Base-by-base conservation (phyloP, 2,113 vertebrate species). In the Chunga burmeisteri region DNA sequence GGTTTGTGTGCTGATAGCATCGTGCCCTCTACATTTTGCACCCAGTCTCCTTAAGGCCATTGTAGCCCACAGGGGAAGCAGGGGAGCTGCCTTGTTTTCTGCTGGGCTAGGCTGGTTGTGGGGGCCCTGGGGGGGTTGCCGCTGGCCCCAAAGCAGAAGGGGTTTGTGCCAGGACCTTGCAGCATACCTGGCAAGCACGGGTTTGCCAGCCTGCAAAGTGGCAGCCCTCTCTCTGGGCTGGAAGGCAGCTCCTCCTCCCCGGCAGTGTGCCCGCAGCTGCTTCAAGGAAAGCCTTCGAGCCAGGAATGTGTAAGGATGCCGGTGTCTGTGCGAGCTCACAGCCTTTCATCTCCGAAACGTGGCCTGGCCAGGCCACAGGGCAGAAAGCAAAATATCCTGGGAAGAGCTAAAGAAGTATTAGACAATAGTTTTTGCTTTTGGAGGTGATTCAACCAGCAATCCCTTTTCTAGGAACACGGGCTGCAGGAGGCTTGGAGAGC, bases 261-360 rank as follows among this genome's bases (percentile, higher is more conserved):
- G 20, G 86, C 93, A 71, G 46, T 13, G 49, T 13, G 78, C 95
- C 94, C 20, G 5, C 87, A 94, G 67, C 88, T 95, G 89, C 77
- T 96, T 93, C 19, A 73, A 95, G 92, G 94, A 97, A 97, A 96
- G 84, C 88, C 90, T 79, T 68, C 0, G 23, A 95, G 95, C 80
- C 88, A 97, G 92, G 96, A 97, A 94, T 94, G 90, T 5, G 10
- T 96, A 67, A 91, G 73, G 83, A 77, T 86, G 88, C 88, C 73
- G 46, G 93, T 73, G 75, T 94, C 91, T 95, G 75, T 50, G 62
- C 22, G 6, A 4, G 17, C 93, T 97, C 70, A 23, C 3, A 40
- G 84, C 88, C 84, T 97, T 97, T 96, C 90, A 87, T 98, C 92
- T 97, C 67, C 25, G 38, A 96, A 81, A 77, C 1, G 34, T 1